Base-by-base conservation (phyloP, 2,888 invertebrate species). In the Cerastis leucographa region DNA sequence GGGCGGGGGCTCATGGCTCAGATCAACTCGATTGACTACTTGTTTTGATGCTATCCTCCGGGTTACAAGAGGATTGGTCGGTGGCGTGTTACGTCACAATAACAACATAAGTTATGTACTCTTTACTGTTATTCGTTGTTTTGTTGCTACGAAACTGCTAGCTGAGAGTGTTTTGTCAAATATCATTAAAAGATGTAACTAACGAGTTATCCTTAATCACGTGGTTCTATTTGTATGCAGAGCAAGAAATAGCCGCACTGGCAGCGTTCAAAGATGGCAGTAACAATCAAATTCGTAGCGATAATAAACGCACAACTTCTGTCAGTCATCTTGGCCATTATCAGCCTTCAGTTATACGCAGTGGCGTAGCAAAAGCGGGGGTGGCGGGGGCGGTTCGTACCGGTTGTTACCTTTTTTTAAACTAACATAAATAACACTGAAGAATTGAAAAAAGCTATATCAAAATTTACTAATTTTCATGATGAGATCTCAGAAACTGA, bases 1-100 rank as follows among this genome's bases (percentile, higher is more conserved):
- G 35, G 56, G 19, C 8, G 62, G 54, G 51, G 61, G 54, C 49
- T 65, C 76, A 56, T n/a, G 76, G 67, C 56, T 78, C n/a, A 46
- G 78, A 74, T 74, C 40, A 64, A 61, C 46, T 54, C 66, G 67
- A 79, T 67, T 75, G 75, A 81, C 69, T 70, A 59, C 72, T 86
- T 84, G 87, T 84, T 84, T 84, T 81, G 78, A 85, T 76, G 68
- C 59, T 64, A 77, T 71, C 70, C 76, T 40, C 67, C 54, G 74
- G 56, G 68, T 66, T 42, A 74, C 64, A 72, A 66, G 67, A 35
- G 51, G 51, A 54, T 59, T 54, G 56, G 62, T 65, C 29, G 51
- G n/a, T 29, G 25, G 29, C 35, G 22, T 51, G n/a, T 62, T 64
- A 40, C 54, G 56, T 59, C 64, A 59, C 56, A 42, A 64, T 40